Percentiles rank a stretch among this genome's conserved stretches.
These are phyloP conservation scores for Lanius ludovicianus DNA, from an alignment of 2,113 vertebrate genomes.

Conservation along the genomic window DNA sequence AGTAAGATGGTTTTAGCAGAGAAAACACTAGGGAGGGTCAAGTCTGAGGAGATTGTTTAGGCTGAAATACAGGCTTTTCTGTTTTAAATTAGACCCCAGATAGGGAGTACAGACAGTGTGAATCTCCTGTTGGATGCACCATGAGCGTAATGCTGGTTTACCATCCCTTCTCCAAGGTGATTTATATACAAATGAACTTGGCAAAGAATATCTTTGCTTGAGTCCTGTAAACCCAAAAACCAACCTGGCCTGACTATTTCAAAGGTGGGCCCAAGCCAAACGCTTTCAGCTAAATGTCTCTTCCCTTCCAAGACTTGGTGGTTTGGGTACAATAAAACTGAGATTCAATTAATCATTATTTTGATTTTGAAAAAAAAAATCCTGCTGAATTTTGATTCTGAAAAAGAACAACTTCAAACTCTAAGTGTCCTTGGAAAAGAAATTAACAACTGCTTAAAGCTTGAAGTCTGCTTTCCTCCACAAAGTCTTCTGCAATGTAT, in stretches of 20 bases:
- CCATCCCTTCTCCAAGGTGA: neutral
- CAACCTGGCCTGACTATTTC: neutral
- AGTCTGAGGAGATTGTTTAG: neutral
- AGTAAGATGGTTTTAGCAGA: neutral
- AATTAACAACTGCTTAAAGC: neutral
- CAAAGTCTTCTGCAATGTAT: neutral
- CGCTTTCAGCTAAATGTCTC: neutral
- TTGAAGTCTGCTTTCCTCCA: neutral
- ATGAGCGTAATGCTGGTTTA: accelerated
- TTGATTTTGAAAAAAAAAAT: neutral
- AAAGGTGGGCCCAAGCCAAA: neutral
- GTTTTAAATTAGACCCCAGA: neutral
- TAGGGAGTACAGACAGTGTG: neutral
- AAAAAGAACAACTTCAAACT: neutral
- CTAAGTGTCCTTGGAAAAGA: neutral
- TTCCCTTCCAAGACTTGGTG: neutral
- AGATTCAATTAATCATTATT: neutral
- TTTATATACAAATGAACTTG: neutral
- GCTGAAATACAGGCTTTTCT: neutral
- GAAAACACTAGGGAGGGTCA: neutral
- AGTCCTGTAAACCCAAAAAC: neutral
- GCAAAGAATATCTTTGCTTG: neutral
- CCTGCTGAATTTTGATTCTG: neutral
- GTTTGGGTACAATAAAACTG: neutral
- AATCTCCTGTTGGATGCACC: neutral